Evolutionary conservation across 2,888 invertebrate species (phyloP), one percentile per base, ranked within the genome.

Genomic region (Trissolcus japonicus): DNA sequence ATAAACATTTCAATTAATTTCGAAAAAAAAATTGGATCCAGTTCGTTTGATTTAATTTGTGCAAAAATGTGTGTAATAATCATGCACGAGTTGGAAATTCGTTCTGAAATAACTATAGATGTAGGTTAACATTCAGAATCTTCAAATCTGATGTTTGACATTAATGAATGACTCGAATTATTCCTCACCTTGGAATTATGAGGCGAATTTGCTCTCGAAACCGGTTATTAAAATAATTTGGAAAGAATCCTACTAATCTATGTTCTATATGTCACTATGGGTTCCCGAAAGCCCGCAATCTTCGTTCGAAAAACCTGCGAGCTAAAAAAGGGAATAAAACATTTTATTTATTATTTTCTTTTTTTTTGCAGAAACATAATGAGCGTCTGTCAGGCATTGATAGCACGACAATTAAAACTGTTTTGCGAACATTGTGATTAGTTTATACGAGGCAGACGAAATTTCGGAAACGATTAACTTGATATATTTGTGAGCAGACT

Each of bases 141-240:
- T 60, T 53, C 29, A 53, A 41, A 25, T 41, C 13, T 35, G 35
- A 35, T n/a, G 51, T 56, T 53, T 50, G 73, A 61, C 66, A 11
- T 29, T 55, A 66, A 71, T 53, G 71, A 60, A 68, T 56, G 76
- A 57, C 43, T 62, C 19, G 53, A 40, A 59, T 56, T 69, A 65
- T 75, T 75, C 48, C 67, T 73, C 63, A 60, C 25, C 68, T 63
- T 59, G 50, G 54, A 73, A 56, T 62, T 63, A 77, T 65, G 62
- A 48, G 40, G 51, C 61, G 46, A 55, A 54, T 25, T 41, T 40
- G 55, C 40, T 56, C 67, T 4, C 41, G 57, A 68, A 65, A 55
- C 77, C 65, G 53, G 65, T 77, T 73, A 77, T 77, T 77, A 77
- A 67, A 72, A 68, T 48, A 16, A 54, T 59, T 59, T 60, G 51